Percentiles rank a stretch among this genome's conserved stretches.
phyloP scores from a whole-genome alignment of 2,888 invertebrate genomes.

The Ephialtes manifestator region DNA sequence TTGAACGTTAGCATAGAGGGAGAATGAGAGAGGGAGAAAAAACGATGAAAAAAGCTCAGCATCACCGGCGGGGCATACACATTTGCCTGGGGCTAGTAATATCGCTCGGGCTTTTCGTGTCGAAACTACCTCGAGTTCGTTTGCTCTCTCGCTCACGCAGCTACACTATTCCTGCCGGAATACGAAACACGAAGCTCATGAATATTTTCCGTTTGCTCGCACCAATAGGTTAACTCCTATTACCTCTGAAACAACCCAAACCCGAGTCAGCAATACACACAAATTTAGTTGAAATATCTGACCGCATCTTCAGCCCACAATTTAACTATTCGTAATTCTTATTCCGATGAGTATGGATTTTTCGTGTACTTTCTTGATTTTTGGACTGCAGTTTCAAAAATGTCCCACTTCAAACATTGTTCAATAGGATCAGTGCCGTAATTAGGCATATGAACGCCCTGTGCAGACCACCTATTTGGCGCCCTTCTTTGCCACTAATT shows the following conservation, averaged over 20 bases:
- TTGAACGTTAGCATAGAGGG: not conserved
- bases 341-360: slow-evolving; percentile 5
- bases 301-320: not conserved
- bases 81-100: slow-evolving; percentile 58
- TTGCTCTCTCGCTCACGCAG: slow-evolving; percentile 28
- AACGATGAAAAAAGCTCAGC: slow-evolving; percentile 8
- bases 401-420: too few species aligned
- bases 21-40: slow-evolving; percentile 9
- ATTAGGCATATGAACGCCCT: too few species aligned
- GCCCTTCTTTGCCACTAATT: too few species aligned
- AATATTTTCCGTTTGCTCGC: slow-evolving; percentile 57
- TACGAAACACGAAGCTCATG: slow-evolving; percentile 57
- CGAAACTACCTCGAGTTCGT: slow-evolving; percentile 33
- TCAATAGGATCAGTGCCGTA: too few species aligned
- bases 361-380: not conserved
- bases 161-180: slow-evolving; percentile 15
- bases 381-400: too few species aligned
- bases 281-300: slow-evolving; percentile 36
- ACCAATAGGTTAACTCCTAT: slow-evolving; percentile 34
- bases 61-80: slow-evolving; percentile 7
- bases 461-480: too few species aligned
- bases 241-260: slow-evolving; percentile 2
- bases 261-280: not conserved
- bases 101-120: slow-evolving; percentile 43
- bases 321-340: slow-evolving; percentile 2